Percentiles rank a stretch among this genome's conserved stretches.
phyloP scores from a whole-genome alignment of 2,113 vertebrate genomes.

The Genyomyrus donnyi region DNA sequence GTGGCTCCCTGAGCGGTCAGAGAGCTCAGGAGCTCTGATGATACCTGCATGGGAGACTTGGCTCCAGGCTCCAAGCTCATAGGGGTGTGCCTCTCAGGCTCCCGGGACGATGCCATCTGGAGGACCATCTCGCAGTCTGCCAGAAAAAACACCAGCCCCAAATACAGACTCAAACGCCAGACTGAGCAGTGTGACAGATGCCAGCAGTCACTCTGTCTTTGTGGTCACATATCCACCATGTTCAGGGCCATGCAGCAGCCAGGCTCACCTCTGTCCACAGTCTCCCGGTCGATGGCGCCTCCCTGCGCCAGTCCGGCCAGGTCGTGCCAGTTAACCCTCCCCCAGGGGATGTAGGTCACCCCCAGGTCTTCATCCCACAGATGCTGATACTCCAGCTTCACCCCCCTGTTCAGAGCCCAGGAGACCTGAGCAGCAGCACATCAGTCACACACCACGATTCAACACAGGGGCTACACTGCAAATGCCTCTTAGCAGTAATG shows the following conservation, averaged over 20 bases:
- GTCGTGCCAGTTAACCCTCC: constrained; percentile 90
- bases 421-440: constrained; percentile 63
- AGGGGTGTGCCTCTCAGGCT: background rate
- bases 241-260: background rate
- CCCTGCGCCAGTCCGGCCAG: constrained; percentile 52
- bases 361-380: constrained; percentile 93
- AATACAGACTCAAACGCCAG: background rate
- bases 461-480: background rate
- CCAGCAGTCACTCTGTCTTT: background rate
- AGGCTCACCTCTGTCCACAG: background rate
- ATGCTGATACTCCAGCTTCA: constrained; percentile 74
- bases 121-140: background rate
- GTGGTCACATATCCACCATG: background rate
- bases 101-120: background rate
- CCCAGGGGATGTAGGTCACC: constrained; percentile 79
- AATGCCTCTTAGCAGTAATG: background rate
- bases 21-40: background rate
- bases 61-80: background rate
- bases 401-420: constrained; percentile 77
- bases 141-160: background rate
- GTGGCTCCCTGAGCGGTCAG: background rate
- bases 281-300: background rate
- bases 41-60: background rate
- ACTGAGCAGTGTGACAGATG: background rate
- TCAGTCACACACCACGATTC: background rate